Conservation (phyloP, 2,797 vertebrate species). For the Eulemur albifrons region DNA sequence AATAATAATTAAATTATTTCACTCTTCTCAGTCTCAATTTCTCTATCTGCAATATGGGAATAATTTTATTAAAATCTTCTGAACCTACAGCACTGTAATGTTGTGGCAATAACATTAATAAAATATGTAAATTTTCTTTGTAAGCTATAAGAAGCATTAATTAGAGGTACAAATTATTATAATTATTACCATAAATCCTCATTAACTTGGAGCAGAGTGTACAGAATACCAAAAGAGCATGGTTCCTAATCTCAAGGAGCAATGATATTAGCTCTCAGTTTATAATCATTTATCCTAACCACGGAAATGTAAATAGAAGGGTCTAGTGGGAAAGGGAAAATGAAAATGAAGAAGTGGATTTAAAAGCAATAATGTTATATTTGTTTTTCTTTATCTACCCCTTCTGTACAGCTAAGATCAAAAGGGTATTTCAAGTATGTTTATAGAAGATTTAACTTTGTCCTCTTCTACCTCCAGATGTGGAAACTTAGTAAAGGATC, state of each 20-base stretch:
- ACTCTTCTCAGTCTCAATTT: slow-evolving; percentile 4
- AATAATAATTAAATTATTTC: slow-evolving; percentile 25
- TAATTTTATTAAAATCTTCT: slow-evolving; percentile 36
- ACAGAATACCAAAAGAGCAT: slow-evolving; percentile 46
- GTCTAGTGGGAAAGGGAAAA: not conserved
- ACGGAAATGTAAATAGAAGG: slow-evolving; percentile 26
- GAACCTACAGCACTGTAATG: slow-evolving; percentile 1
- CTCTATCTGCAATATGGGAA: not conserved
- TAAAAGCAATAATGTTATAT: not conserved
- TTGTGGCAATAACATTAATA: slow-evolving; percentile 57
- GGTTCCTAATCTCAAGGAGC: slow-evolving; percentile 14
- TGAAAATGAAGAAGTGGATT: slow-evolving; percentile 14
- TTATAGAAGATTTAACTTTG: not conserved
- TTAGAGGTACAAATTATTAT: slow-evolving; percentile 58
- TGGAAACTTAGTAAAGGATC: not conserved
- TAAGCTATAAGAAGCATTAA: slow-evolving; percentile 26
- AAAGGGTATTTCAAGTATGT: not conserved
- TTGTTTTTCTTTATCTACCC: slow-evolving; percentile 35
- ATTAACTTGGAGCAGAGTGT: slow-evolving; percentile 44
- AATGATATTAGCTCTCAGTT: slow-evolving; percentile 16
- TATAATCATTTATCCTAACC: not conserved
- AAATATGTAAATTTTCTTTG: slow-evolving; percentile 52
- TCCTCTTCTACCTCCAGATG: not conserved
- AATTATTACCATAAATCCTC: slow-evolving; percentile 59
- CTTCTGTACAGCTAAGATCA: not conserved